Conservation (phyloP, 2,113 vertebrate genomes). For the Phoenicopterus ruber region DNA sequence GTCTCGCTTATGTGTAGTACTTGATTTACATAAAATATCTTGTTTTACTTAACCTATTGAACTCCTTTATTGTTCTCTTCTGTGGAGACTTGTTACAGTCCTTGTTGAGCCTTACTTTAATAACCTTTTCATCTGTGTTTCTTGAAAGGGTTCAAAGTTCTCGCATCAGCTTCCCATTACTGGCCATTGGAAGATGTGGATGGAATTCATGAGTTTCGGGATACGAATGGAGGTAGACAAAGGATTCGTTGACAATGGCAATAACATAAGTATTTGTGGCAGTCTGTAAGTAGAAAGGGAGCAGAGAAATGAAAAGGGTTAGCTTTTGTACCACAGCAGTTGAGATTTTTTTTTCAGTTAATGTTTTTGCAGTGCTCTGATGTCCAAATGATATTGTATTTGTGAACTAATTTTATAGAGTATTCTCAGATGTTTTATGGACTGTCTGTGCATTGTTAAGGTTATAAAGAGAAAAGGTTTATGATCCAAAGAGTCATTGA, state of each 20-base stretch:
- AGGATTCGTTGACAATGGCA: slow-evolving; percentile 69
- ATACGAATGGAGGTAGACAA: slow-evolving; percentile 82
- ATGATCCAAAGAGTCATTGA: background rate
- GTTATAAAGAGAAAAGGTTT: background rate
- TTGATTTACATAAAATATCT: background rate
- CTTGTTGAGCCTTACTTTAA: background rate
- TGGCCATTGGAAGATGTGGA: slow-evolving; percentile 91
- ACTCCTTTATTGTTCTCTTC: background rate
- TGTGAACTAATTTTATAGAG: background rate
- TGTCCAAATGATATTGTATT: background rate
- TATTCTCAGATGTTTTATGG: background rate
- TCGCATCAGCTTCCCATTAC: slow-evolving; percentile 90
- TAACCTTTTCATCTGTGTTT: slow-evolving; percentile 5
- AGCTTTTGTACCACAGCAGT: too few species aligned
- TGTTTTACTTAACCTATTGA: background rate
- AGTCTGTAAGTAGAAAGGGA: background rate
- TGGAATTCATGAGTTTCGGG: slow-evolving; percentile 86
- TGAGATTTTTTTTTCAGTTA: background rate
- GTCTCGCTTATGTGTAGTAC: background rate
- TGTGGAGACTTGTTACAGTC: background rate
- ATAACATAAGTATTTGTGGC: slow-evolving; percentile 71
- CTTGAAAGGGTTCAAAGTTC: slow-evolving; percentile 84
- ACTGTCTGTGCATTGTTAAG: background rate
- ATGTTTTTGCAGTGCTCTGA: background rate
- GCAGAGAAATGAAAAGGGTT: background rate